Percentiles rank a stretch among this genome's conserved stretches.
Conservation (phyloP, 2,113 vertebrate species). For the Corythornis madagascariensis region DNA sequence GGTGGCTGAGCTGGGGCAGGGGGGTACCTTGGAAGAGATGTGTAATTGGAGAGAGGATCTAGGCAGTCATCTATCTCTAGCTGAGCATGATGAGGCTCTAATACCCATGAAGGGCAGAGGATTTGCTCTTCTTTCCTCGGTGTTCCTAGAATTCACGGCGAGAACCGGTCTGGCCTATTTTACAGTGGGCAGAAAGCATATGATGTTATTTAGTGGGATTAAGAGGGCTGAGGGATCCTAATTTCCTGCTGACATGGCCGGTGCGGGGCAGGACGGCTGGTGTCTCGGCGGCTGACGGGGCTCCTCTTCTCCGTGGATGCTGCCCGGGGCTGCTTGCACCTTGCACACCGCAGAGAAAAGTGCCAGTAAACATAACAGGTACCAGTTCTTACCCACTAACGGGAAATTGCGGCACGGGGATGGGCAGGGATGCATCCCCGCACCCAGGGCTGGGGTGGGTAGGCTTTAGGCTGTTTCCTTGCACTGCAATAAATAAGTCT, state of each 20-base stretch:
- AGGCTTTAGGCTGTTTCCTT: neutral
- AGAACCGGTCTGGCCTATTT: neutral
- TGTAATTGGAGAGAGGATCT: neutral
- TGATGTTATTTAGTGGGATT: neutral
- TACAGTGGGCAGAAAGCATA: neutral
- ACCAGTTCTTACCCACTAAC: neutral
- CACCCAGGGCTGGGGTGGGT: neutral
- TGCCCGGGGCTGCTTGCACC: neutral
- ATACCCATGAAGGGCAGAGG: slow-evolving; percentile 19
- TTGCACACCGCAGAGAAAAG: neutral
- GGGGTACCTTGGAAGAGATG: neutral
- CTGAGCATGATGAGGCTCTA: neutral
- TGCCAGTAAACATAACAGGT: neutral
- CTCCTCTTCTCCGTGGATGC: neutral
- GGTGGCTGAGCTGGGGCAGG: neutral
- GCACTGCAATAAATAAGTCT: neutral
- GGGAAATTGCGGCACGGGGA: accelerated
- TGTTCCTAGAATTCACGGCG: neutral
- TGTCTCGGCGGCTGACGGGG: accelerated
- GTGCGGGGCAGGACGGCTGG: accelerated
- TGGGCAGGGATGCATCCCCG: accelerated
- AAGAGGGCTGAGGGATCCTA: neutral
- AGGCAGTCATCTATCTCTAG: neutral
- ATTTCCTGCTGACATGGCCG: neutral
- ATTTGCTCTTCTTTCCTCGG: neutral